Base-by-base conservation (phyloP, 2,888 invertebrate species). In the Campopleginae sp. region DNA sequence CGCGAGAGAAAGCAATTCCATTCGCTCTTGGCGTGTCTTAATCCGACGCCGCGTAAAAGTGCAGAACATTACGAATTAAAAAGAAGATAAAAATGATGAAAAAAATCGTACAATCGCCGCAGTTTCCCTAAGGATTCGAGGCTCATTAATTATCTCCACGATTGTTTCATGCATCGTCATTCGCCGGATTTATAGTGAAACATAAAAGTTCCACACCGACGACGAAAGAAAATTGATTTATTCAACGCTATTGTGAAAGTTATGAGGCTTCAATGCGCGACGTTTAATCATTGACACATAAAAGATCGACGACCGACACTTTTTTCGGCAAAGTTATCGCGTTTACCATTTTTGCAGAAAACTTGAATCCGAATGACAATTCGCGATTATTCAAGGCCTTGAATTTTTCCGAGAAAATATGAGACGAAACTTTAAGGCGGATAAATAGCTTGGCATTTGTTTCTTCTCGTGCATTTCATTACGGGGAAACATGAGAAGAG, bases 131-230 rank as follows among this genome's bases (percentile, higher is more conserved):
- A 74, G 44, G 80, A 77, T 68, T 78, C 42, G n/a, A 54, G 51
- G 44, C 77, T 80, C 77, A 74, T 85, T 85, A 78, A 81, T 85
- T 74, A 78, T 78, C n/a, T 31, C 23, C 42, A n/a, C 46, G 23
- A 46, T 65, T 54, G 46, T 83, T 78, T 76, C 23, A 14, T 27
- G 38, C 38, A 72, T 33, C 33, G 76, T 66, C 84, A 77, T 72
- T 72, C 46, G 19, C 27, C 46, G 70, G 80, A 48, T 72, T 80
- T 72, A 72, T 65, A 58, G 65, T 51, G 38, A 44, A 27, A 19
- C 44, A 14, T 19, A 42, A 54, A 80, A 74, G 80, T 74, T 74
- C 27, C 51, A 58, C 54, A 68, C 54, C 19, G 44, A 12, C 17
- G 66, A 33, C 12, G 42, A 6, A 17, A n/a, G 14, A 46, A 68